Evolutionary conservation across 2,113 vertebrate genomes (phyloP), one percentile per base, ranked within the genome.

Genomic region (Anser cygnoides): DNA sequence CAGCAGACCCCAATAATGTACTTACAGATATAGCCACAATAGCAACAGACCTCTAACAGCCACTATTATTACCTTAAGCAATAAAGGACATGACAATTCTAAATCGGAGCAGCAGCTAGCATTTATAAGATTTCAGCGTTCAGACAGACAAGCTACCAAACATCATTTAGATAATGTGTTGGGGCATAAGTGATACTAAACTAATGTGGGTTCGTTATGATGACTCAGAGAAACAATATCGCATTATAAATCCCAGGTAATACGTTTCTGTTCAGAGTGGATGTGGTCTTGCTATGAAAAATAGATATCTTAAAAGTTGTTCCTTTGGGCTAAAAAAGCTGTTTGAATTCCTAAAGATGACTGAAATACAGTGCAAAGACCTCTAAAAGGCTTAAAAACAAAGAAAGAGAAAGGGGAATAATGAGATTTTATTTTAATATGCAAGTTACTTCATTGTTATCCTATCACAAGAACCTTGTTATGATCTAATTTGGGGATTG

Each of bases 211-310:
- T 54, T 87, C 73, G 70, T 87, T 78, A 89, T 68, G 66, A 87
- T 94, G 76, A 92, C 43, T 93, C 79, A 94, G 75, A 95, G 50
- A 92, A 90, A 75, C 43, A 92, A 52, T 75, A 78, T 70, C 78
- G 65, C 61, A 81, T 88, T 90, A 65, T 74, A 68, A 90, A 94
- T 78, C 90, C 54, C 66, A 90, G 58, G 65, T 75, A 93, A 68
- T 93, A 66, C 33, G 12, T 71, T 95, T 88, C 50, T 90, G 19
- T 86, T 93, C 28, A 49, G 35, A 74, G 61, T 3, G 6, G 35
- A 86, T 37, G 35, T 68, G 72, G 46, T 84, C 79, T 81, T 81
- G 20, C 29, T 92, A 88, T 59, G 57, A 72, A 92, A 94, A 93
- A 65, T 4, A 57, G 11, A 6, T 66, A 68, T 44, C 33, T 76